Evolutionary conservation across 1,140 invertebrate genomes (phyloP).

Genomic region (Theocolax elegans): DNA sequence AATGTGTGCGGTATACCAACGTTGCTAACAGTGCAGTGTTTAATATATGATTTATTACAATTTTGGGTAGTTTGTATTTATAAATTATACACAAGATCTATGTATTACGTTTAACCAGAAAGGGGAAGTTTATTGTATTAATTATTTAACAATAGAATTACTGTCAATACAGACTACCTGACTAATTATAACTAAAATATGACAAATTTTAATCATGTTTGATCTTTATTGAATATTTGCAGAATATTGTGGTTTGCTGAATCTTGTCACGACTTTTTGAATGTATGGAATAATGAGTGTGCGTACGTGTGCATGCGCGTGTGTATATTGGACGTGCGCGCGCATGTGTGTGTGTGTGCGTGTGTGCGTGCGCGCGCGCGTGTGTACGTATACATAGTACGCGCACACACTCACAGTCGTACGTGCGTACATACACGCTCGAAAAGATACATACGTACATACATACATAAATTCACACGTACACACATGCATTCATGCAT

Average conservation of each 20-base stretch:
- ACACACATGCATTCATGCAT: no score
- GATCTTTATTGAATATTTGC: constrained; percentile 67
- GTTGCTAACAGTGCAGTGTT: constrained; percentile 55
- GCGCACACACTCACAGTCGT: constrained; percentile 49
- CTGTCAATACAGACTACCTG: constrained; percentile 47
- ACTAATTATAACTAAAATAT: constrained; percentile 58
- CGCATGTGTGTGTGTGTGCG: no score
- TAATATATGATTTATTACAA: constrained; percentile 44
- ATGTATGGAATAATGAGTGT: constrained; percentile 59
- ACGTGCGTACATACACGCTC: constrained; percentile 51
- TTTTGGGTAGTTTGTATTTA: constrained; percentile 43
- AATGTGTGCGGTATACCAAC: constrained; percentile 45
- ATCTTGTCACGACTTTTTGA: constrained; percentile 68
- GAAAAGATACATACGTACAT: constrained; percentile 8
- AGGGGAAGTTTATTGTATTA: neutral
- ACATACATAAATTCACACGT: no score
- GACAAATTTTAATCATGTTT: constrained; percentile 66
- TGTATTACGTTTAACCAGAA: neutral
- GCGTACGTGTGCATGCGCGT: no score
- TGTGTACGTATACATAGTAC: constrained; percentile 6
- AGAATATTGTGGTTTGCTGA: constrained; percentile 69
- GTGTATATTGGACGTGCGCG: no score
- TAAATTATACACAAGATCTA: no score
- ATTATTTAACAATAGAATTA: constrained; percentile 10
- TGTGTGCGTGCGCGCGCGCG: no score